These are phyloP conservation scores for Ophonus ardosiacus DNA, from an alignment of 2,888 invertebrate genomes.

Conservation along the genomic window DNA sequence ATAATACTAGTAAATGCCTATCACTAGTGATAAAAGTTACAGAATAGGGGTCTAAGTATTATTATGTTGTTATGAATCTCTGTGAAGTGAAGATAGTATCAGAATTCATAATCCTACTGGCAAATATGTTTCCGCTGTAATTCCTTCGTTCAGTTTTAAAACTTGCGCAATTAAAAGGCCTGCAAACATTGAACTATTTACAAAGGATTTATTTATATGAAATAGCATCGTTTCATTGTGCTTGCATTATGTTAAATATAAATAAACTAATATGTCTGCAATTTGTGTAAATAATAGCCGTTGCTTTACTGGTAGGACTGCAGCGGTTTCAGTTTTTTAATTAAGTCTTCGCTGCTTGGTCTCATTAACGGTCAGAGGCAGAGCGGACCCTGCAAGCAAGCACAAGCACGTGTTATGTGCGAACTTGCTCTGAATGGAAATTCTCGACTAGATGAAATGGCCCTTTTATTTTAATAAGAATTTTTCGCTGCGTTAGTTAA, in stretches of 20 bases:
- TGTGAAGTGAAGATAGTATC: too few species aligned
- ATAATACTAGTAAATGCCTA: too few species aligned
- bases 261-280: conserved; percentile 37
- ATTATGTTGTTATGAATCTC: too few species aligned
- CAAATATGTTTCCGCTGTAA: too few species aligned
- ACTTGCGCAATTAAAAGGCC: conserved; percentile 10
- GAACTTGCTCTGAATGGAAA: not conserved
- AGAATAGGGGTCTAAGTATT: too few species aligned
- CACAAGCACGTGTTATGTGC: not conserved
- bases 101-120: too few species aligned
- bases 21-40: too few species aligned
- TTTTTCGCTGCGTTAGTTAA: not conserved
- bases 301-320: not conserved
- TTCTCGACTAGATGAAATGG: not conserved
- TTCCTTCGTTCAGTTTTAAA: too few species aligned
- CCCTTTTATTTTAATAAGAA: not conserved
- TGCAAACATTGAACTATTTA: conserved; percentile 1
- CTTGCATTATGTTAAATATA: conserved; percentile 24
- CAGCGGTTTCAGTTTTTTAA: conserved; percentile 33
- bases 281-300: conserved; percentile 16
- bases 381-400: not conserved
- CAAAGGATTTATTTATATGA: conserved; percentile 22
- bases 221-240: not conserved
- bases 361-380: conserved; percentile 7
- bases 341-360: conserved; percentile 10